These are phyloP conservation scores for Pararge aegeria DNA, from an alignment of 1,140 invertebrate genomes.

Conservation along the genomic window DNA sequence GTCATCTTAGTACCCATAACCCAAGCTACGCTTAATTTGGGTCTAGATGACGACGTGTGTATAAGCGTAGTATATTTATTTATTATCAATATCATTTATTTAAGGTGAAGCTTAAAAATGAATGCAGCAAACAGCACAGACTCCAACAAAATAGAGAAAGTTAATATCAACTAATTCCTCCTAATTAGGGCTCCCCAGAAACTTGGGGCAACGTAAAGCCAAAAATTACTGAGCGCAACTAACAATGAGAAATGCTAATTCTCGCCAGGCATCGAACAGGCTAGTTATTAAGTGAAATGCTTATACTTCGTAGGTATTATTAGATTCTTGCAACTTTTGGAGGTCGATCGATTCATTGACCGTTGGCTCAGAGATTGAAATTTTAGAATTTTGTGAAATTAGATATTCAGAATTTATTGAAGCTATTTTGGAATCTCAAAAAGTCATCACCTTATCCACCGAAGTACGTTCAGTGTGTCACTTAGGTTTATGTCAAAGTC, in stretches of 20 bases:
- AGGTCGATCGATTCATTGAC: constrained; percentile 16
- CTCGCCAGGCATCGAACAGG: constrained; percentile 15
- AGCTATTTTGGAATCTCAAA: too few species aligned
- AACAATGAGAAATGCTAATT: constrained; percentile 38
- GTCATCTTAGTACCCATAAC: too few species aligned
- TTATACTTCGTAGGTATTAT: constrained; percentile 25
- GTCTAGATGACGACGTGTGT: too few species aligned
- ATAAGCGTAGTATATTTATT: too few species aligned
- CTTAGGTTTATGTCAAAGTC: too few species aligned
- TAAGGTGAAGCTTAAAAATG: too few species aligned
- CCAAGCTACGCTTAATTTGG: too few species aligned
- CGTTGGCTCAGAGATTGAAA: too few species aligned
- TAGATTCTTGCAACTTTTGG: constrained; percentile 25
- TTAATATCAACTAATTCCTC: constrained; percentile 15
- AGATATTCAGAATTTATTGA: too few species aligned
- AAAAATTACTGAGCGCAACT: constrained; percentile 32
- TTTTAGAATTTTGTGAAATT: background rate
- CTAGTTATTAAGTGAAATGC: constrained; percentile 27
- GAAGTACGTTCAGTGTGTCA: too few species aligned
- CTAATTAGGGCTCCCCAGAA: constrained; percentile 16
- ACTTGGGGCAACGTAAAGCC: constrained; percentile 22
- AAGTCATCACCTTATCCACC: too few species aligned
- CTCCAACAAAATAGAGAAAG: constrained; percentile 11
- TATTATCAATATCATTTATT: too few species aligned
- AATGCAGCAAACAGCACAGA: background rate